Conservation (phyloP, 2,888 invertebrate species). For the Tuta absoluta region DNA sequence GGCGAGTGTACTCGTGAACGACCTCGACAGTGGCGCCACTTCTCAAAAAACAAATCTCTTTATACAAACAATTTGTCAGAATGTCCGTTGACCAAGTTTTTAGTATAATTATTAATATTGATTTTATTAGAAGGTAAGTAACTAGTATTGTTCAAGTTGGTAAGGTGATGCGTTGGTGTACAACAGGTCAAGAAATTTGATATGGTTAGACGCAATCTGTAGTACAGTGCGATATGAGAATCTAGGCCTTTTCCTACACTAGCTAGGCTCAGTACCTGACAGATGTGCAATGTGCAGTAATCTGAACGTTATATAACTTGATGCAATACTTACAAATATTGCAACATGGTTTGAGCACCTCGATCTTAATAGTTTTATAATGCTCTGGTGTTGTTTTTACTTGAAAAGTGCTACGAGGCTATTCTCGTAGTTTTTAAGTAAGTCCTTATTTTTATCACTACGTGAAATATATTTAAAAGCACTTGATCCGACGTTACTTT, state of each 20-base stretch:
- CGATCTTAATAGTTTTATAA: background rate
- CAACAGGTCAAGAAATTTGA: constrained; percentile 20
- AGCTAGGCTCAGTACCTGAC: constrained; percentile 34
- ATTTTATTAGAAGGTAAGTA: too few relatives aligned
- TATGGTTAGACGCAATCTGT: constrained; percentile 16
- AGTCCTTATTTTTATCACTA: too few relatives aligned
- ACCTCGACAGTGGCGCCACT: too few relatives aligned
- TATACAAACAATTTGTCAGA: too few relatives aligned
- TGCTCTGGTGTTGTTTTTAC: background rate
- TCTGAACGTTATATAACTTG: constrained; percentile 37
- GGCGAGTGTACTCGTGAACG: too few relatives aligned
- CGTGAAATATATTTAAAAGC: too few relatives aligned
- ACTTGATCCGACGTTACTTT: too few relatives aligned
- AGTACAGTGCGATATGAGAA: constrained; percentile 7
- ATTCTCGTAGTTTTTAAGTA: too few relatives aligned
- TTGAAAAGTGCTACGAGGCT: background rate
- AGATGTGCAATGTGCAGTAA: constrained; percentile 36
- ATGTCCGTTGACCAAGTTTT: too few relatives aligned
- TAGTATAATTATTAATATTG: too few relatives aligned
- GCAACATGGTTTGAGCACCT: constrained; percentile 33
- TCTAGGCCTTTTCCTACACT: constrained; percentile 31
- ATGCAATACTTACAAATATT: constrained; percentile 34
- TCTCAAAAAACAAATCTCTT: too few relatives aligned
- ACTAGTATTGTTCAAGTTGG: background rate
- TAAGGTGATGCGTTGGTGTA: background rate